Evolutionary conservation across 2,797 vertebrate genomes (phyloP).

Genomic region (Tiaroga cobitis): DNA sequence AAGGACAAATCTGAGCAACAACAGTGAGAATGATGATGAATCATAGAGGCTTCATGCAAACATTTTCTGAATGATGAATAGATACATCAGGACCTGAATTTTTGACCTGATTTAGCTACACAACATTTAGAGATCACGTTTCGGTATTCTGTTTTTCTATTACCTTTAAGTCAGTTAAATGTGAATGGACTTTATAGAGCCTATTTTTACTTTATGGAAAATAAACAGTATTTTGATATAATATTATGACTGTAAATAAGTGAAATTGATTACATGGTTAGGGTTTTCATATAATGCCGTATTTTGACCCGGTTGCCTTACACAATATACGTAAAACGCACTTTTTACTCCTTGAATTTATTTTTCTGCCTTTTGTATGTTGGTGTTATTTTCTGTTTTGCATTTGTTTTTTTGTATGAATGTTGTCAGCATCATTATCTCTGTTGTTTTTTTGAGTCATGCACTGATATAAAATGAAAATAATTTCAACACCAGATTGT

Average conservation of each 20-base stretch:
- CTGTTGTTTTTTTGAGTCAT: constrained; percentile 51
- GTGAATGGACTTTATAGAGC: constrained; percentile 59
- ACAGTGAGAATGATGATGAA: constrained; percentile 74
- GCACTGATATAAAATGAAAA: constrained; percentile 60
- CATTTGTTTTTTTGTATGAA: constrained; percentile 25
- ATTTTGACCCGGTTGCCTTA: constrained; percentile 76
- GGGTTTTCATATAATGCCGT: constrained; percentile 57
- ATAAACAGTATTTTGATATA: constrained; percentile 78
- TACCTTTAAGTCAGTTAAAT: constrained; percentile 54
- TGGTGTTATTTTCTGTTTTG: constrained; percentile 33
- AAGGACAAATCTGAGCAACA: constrained; percentile 73
- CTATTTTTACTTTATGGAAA: constrained; percentile 76
- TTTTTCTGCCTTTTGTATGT: constrained; percentile 23
- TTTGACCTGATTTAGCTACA: constrained; percentile 27
- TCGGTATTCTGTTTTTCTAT: constrained; percentile 54
- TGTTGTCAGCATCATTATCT: constrained; percentile 22
- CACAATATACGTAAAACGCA: constrained; percentile 62
- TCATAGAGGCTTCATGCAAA: constrained; percentile 66
- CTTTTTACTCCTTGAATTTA: constrained; percentile 50
- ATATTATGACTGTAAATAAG: constrained; percentile 67
- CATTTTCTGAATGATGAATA: constrained; percentile 20
- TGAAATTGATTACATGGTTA: constrained; percentile 55
- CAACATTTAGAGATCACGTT: constrained; percentile 25
- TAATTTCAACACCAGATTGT: not conserved
- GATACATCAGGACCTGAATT: not conserved